Base-by-base conservation (phyloP, 2,113 vertebrate species). In the Atractosteus spatula region DNA sequence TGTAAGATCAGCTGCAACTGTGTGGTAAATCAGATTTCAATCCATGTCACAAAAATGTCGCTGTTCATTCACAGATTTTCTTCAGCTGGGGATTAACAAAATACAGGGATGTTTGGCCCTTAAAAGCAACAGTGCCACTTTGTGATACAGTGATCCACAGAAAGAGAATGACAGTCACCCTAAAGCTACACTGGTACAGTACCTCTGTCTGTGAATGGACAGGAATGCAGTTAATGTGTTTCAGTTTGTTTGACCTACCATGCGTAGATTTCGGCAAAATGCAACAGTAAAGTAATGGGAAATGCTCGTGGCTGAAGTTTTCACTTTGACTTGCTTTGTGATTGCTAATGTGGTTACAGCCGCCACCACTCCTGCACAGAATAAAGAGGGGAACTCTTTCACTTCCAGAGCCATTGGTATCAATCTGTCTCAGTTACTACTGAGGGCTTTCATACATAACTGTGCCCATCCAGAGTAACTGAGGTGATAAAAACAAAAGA, bases 291-390 rank as follows among this genome's bases (percentile, higher is more conserved):
- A 70, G 57, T 1, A 63, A 10, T 43, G 54, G 8, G 13, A 51
- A n/a, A 41, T 56, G 17, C 29, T 42, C 42, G 16, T 68, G 41
- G 11, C 12, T 29, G 16, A 54, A 47, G 5, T 17, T 16, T 65
- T 62, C 41, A 63, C 10, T 71, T 42, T 85, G 85, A 84, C 66
- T 74, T 43, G 61, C 77, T 81, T 80, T 87, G 85, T 86, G 82
- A 87, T 77, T 68, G 71, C 72, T 86, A 76, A 88, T 83, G 80
- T 80, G 80, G 82, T 88, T 89, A 85, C 44, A 78, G 76, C 79
- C 87, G 81, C 82, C 68, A 82, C 5, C 82, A 88, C 85, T 89
- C 82, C 84, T 55, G 72, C 54, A 70, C 14, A 69, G 74, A 29
- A 77, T 77, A 82, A 78, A 56, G 62, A 76, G 77, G 66, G 76